phyloP scores from a whole-genome alignment of 1,140 invertebrate species.

The Triops cancriformis region DNA sequence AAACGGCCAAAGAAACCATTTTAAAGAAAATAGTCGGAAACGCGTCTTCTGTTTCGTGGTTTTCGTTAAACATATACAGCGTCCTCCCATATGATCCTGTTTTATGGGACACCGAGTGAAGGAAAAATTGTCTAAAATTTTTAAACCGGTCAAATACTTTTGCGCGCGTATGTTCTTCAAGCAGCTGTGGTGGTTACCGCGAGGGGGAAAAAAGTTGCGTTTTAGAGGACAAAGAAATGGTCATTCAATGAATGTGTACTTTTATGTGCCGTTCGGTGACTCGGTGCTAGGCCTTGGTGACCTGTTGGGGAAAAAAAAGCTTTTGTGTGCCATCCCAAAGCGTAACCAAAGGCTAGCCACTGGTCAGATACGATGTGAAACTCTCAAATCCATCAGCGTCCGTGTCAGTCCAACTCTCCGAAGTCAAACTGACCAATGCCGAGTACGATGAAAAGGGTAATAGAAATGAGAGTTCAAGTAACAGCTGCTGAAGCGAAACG shows the following conservation, averaged over 20 bases:
- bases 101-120: background rate
- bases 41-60: background rate
- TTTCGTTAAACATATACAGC: background rate
- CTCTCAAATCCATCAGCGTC: background rate
- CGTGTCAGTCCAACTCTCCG: background rate
- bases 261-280: background rate
- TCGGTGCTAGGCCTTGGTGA: background rate
- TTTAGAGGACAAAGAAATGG: background rate
- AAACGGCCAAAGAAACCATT: background rate
- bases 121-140: background rate
- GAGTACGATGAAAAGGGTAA: background rate
- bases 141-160: background rate
- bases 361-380: background rate
- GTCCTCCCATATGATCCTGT: background rate
- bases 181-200: background rate
- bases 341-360: background rate
- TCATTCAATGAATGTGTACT: slow-evolving; percentile 5
- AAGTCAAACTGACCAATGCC: background rate
- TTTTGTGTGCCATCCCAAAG: background rate
- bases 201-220: background rate
- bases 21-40: background rate
- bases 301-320: background rate
- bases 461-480: background rate
- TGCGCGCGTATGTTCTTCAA: background rate
- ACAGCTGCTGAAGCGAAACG: background rate